Percentiles rank a stretch among this genome's conserved stretches.
phyloP scores from a whole-genome alignment of 2,113 vertebrate species.

The Boulengeromyrus knoepffleri region DNA sequence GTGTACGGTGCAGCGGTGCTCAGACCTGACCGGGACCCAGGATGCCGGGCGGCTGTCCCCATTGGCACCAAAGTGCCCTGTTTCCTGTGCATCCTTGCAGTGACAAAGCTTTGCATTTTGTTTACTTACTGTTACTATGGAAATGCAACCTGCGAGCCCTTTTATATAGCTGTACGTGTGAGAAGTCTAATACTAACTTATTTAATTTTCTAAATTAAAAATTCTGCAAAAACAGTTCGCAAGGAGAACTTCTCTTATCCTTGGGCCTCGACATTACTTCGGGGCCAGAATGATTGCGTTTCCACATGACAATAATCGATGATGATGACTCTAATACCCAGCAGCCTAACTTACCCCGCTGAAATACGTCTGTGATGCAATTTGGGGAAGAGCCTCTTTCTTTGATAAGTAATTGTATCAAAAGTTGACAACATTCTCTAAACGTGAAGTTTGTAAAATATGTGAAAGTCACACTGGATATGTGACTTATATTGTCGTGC shows the following conservation, averaged over 20 bases:
- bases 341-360: background rate
- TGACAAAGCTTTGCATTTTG: background rate
- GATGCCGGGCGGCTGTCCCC: background rate
- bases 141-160: slow-evolving; percentile 11
- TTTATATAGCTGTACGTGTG: slow-evolving; percentile 8
- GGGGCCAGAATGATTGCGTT: background rate
- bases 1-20: background rate
- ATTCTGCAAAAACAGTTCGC: background rate
- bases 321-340: background rate
- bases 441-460: slow-evolving; percentile 52
- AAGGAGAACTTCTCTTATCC: background rate
- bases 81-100: background rate
- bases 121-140: slow-evolving; percentile 15
- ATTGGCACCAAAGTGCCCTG: background rate
- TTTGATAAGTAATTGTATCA: background rate
- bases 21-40: background rate
- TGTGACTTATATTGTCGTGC: slow-evolving; percentile 62
- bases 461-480: slow-evolving; percentile 59
- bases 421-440: slow-evolving; percentile 33
- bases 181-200: slow-evolving; percentile 18
- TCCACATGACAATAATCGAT: background rate
- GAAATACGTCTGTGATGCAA: background rate
- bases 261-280: background rate
- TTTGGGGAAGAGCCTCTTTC: background rate
- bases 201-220: slow-evolving; percentile 22